Percentiles rank a stretch among this genome's conserved stretches.
These are phyloP conservation scores for Erinaceus europaeus DNA, from an alignment of 2,113 vertebrate genomes.

Conservation along the genomic window DNA sequence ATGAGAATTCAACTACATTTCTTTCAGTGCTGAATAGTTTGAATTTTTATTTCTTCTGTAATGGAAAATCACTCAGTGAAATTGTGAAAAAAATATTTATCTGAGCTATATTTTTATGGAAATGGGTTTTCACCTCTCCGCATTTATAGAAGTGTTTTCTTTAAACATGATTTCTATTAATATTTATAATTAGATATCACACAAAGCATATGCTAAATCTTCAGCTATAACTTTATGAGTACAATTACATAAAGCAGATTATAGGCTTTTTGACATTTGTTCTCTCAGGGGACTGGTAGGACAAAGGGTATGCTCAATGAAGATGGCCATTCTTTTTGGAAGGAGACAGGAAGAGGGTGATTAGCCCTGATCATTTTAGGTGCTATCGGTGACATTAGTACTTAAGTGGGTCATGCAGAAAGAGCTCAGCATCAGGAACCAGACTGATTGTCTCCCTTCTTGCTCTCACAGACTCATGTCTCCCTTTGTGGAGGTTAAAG, in stretches of 20 bases:
- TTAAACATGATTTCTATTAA: constrained; percentile 67
- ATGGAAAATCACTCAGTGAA: constrained; percentile 65
- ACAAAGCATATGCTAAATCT: constrained; percentile 69
- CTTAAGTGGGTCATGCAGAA: not conserved
- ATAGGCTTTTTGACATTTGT: constrained; percentile 36
- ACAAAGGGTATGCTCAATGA: constrained; percentile 43
- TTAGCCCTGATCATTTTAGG: constrained; percentile 26
- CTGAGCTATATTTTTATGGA: constrained; percentile 69
- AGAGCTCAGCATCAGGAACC: not conserved
- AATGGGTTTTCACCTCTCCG: constrained; percentile 41
- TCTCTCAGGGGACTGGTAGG: constrained; percentile 23
- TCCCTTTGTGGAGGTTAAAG: no score
- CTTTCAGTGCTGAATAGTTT: not conserved
- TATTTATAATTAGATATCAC: constrained; percentile 76
- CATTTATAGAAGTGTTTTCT: constrained; percentile 66
- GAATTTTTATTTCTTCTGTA: not conserved
- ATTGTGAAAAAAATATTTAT: constrained; percentile 67
- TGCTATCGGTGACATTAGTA: not conserved
- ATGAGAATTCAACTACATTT: constrained; percentile 8
- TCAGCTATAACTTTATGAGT: constrained; percentile 61
- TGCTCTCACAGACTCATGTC: not conserved
- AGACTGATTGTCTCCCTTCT: not conserved
- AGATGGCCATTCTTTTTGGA: constrained; percentile 33
- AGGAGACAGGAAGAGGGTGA: not conserved
- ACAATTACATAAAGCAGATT: constrained; percentile 65